Conservation (phyloP, 2,888 invertebrate genomes). For the Synanthedon andrenaeformis region DNA sequence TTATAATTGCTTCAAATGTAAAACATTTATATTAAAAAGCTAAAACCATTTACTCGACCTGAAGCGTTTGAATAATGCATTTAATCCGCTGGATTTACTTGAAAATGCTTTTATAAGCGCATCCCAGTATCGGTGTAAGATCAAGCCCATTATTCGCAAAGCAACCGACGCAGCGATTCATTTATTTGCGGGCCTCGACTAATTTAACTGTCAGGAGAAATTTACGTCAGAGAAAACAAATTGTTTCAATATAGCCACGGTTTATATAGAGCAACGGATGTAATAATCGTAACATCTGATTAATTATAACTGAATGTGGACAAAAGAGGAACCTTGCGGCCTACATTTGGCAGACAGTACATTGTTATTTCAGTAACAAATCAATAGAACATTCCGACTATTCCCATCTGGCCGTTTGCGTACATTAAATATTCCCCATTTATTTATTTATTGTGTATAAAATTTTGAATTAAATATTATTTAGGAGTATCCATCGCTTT, state of each 20-base stretch:
- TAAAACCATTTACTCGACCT: too few species aligned
- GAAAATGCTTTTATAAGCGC: neutral
- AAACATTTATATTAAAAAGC: too few species aligned
- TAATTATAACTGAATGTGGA: slow-evolving; percentile 8
- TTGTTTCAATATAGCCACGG: slow-evolving; percentile 21
- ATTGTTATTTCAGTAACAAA: neutral
- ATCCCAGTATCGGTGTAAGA: neutral
- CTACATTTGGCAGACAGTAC: neutral
- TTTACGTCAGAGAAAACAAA: slow-evolving; percentile 27
- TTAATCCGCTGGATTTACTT: neutral
- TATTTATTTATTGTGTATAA: too few species aligned
- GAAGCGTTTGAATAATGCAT: neutral
- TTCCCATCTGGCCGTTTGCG: neutral
- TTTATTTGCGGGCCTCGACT: slow-evolving; percentile 35
- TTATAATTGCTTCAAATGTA: too few species aligned
- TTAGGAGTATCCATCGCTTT: too few species aligned
- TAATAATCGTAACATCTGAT: slow-evolving; percentile 10
- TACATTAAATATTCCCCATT: too few species aligned
- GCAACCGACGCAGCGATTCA: slow-evolving; percentile 20
- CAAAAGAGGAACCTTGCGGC: neutral
- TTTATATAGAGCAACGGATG: slow-evolving; percentile 6
- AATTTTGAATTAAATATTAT: too few species aligned
- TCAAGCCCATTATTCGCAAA: slow-evolving; percentile 4
- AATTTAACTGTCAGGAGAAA: slow-evolving; percentile 41
- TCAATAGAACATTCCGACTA: neutral